Conservation (phyloP, 2,797 vertebrate genomes). For the Helostoma temminkii region DNA sequence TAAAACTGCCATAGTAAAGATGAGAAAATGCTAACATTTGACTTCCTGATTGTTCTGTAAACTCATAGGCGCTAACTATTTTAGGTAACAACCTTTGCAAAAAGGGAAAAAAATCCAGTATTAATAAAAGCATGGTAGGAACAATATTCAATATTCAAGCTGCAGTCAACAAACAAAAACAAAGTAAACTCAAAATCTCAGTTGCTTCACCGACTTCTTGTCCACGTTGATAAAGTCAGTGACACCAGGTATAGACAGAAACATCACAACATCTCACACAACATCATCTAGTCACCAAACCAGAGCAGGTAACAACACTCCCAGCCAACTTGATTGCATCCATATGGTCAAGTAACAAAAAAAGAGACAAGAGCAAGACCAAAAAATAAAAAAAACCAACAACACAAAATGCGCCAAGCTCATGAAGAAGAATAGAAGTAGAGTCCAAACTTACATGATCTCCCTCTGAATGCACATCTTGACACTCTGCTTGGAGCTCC, state of each 20-base stretch:
- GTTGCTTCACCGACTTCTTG: conserved; percentile 5
- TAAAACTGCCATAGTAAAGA: neutral
- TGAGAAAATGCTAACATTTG: neutral
- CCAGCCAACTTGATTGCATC: neutral
- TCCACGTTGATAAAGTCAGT: neutral
- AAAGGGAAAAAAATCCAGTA: neutral
- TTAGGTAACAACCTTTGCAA: no score
- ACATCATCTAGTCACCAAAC: no score
- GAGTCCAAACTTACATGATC: conserved; percentile 73
- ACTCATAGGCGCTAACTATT: neutral
- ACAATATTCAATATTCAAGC: neutral
- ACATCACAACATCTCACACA: neutral
- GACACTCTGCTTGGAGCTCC: conserved; percentile 55
- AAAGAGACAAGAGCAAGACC: neutral
- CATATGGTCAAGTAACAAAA: neutral
- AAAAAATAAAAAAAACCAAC: neutral
- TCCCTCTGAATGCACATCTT: conserved; percentile 77
- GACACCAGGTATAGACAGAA: neutral
- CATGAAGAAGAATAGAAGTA: neutral
- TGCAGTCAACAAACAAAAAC: neutral
- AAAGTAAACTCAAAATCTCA: neutral
- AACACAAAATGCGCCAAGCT: neutral
- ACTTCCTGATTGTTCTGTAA: neutral
- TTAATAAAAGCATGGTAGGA: neutral
- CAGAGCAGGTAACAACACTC: neutral